These are phyloP conservation scores for Eustalomyia histrio DNA, from an alignment of 2,888 invertebrate species.

Conservation along the genomic window DNA sequence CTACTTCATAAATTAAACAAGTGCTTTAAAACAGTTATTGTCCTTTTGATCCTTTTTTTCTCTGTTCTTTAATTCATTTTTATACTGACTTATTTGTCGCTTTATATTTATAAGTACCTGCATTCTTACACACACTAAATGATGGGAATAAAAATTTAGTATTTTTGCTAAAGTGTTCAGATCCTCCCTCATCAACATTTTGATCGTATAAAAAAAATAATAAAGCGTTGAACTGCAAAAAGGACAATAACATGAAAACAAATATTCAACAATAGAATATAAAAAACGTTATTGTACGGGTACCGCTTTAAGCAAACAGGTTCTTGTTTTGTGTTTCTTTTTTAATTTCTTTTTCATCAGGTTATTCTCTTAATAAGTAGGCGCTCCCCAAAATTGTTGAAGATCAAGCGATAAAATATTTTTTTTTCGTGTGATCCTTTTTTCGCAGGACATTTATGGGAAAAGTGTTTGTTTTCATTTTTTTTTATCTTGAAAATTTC, in stretches of 20 bases:
- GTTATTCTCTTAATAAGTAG: constrained; percentile 50
- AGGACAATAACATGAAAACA: constrained; percentile 51
- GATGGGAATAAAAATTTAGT: constrained; percentile 57
- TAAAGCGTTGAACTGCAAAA: constrained; percentile 62
- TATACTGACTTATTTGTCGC: constrained; percentile 61
- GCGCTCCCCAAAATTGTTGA: constrained; percentile 57
- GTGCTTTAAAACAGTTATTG: constrained; percentile 43
- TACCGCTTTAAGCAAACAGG: constrained; percentile 59
- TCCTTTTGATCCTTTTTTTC: constrained; percentile 49
- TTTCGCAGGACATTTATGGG: constrained; percentile 59
- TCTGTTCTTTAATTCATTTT: constrained; percentile 42
- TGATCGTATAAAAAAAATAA: constrained; percentile 6
- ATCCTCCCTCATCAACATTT: constrained; percentile 57
- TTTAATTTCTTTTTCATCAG: background rate
- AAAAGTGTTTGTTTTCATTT: constrained; percentile 61
- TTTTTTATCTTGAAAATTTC: constrained; percentile 51
- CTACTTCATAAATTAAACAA: constrained; percentile 42
- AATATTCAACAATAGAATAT: constrained; percentile 40
- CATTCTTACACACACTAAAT: constrained; percentile 17
- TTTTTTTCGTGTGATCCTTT: constrained; percentile 48
- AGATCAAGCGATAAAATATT: constrained; percentile 54
- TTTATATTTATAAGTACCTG: constrained; percentile 59
- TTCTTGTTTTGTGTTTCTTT: constrained; percentile 25
- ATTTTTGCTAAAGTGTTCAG: constrained; percentile 48
- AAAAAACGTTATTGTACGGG: constrained; percentile 47